Evolutionary conservation across 2,113 vertebrate genomes (phyloP), one percentile per base, ranked within the genome.

Genomic region (Phaethon lepturus): DNA sequence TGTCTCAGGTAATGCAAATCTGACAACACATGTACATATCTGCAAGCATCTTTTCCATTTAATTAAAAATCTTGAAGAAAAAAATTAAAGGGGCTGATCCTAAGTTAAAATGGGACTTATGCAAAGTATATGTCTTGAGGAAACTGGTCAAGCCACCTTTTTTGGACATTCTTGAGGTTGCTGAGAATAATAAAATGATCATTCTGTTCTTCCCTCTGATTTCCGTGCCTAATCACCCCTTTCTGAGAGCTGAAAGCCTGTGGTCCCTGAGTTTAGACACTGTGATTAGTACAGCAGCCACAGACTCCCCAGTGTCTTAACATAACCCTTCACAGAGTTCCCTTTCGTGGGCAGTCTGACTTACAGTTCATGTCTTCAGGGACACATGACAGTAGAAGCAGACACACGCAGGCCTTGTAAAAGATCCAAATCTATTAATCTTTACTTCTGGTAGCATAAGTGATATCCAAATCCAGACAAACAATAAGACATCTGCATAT

Each of bases 301-400:
- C 52, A 78, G 84, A 88, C 38, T 89, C 73, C 77, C 64, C 52
- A 13, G 24, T 44, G 86, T 75, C 76, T 82, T 82, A 75, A 64
- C 44, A 40, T 44, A 89, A 87, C 44, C 76, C 76, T 94, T 84
- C 47, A 55, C 80, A 84, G 80, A 74, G 84, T 94, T 96, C 47
- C 31, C 38, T 78, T 89, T 75, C 2, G 3, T 64, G 76, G 76
- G 47, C 68, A 87, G 29, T 63, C 80, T 95, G 42, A 75, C 60
- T 94, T 71, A 19, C 0, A 52, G 42, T 40, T 84, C 60, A 31
- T 14, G 18, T 78, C 71, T 95, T 91, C 50, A 72, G 5, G 7
- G 69, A 75, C 7, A 2, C 6, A 13, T 22, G 11, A 12, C 31
- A 13, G 16, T 87, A 56, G 84, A 93, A 89, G 56, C 60, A 91